phyloP scores from a whole-genome alignment of 2,888 invertebrate genomes.

The Argyresthia goedartella region DNA sequence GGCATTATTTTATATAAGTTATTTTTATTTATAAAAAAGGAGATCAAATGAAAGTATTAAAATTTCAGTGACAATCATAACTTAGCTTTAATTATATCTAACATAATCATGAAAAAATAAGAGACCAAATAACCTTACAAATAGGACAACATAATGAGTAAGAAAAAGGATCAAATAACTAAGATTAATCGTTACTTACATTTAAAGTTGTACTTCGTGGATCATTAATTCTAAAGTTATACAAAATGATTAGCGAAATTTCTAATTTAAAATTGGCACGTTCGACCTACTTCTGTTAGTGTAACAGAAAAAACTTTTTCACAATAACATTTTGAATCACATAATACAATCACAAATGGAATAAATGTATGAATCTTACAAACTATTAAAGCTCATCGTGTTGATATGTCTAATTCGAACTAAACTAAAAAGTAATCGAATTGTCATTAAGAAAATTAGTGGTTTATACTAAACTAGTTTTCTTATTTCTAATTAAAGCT shows the following conservation, averaged over 20 bases:
- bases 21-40: slow-evolving; percentile 29
- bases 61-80: slow-evolving; percentile 42
- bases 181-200: neutral
- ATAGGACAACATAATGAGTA: neutral
- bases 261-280: slow-evolving; percentile 46
- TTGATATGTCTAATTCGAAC: slow-evolving; percentile 18
- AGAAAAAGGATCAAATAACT: neutral
- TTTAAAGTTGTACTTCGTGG: slow-evolving; percentile 7
- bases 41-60: slow-evolving; percentile 69
- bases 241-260: slow-evolving; percentile 11
- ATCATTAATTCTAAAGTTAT: slow-evolving; percentile 20
- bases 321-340: slow-evolving; percentile 9
- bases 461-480: neutral
- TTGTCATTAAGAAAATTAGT: neutral
- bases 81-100: neutral
- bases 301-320: slow-evolving; percentile 2
- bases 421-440: slow-evolving; percentile 1
- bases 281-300: slow-evolving; percentile 47
- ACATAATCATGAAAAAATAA: neutral
- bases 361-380: neutral
- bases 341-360: neutral
- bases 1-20: neutral
- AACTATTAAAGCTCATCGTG: slow-evolving; percentile 45
- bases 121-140: neutral
- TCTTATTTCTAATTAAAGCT: slow-evolving; percentile 16